Base-by-base conservation (phyloP, 2,888 invertebrate species). In the Laspeyria flexula region DNA sequence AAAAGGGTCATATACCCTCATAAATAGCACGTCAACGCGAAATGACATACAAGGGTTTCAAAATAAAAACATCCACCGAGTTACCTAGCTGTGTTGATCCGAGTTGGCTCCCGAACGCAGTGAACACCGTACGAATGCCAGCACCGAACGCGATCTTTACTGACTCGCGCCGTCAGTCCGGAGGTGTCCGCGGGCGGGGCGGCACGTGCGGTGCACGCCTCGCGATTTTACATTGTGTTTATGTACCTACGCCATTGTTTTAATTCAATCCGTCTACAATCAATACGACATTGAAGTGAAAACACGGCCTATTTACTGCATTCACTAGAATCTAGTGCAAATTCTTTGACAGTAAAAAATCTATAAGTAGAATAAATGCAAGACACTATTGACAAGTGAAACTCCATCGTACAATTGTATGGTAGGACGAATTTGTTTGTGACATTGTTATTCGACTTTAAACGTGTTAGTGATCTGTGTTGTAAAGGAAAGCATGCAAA, bases 121-220 rank as follows among this genome's bases (percentile, higher is more conserved):
- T 78, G 79, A 81, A 78, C 80, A 75, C 75, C 76, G 79, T 71
- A 58, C 65, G 57, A 46, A 75, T 85, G 86, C 85, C 80, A 83
- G 86, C 82, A 86, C 76, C 82, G 81, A 86, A 83, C 77, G 75
- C 85, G 86, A 88, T 86, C 85, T 85, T 83, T 85, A 85, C 75
- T 74, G 65, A 73, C 69, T 55, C 70, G 52, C 61, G 63, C 71
- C 72, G 71, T 77, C 85, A 89, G 91, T 90, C 85, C 82, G 85
- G 83, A 83, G 83, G 83, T 76, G 86, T 77, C 89, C 90, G 88
- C 90, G 88, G 89, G 90, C 89, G 90, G 88, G 90, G 91, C 90
- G 90, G 89, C 90, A 88, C 90, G 89, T 83, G 80, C 80, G 77
- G 88, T 87, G 91, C 89, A 77, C 88, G 91, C 91, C 90, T 90